phyloP scores from a whole-genome alignment of 2,888 invertebrate genomes.

The Bellardia pandia region DNA sequence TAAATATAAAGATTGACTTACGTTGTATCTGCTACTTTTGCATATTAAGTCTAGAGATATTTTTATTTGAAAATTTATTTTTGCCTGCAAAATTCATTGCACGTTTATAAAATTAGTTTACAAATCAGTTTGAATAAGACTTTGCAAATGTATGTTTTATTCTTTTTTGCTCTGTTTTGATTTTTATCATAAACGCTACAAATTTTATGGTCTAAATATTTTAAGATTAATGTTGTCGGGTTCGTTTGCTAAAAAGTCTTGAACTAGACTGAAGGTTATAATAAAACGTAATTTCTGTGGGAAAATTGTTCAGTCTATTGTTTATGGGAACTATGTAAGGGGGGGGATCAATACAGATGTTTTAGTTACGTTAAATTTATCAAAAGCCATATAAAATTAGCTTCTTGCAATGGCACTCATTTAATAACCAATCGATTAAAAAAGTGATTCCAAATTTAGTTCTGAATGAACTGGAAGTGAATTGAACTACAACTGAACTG shows the following conservation, averaged over 20 bases:
- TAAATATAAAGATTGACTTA: not conserved
- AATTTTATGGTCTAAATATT: constrained; percentile 66
- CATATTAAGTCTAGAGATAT: not conserved
- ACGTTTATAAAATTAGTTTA: constrained; percentile 63
- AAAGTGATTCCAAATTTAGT: too few relatives aligned
- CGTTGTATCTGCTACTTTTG: not conserved
- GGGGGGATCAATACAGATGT: too few relatives aligned
- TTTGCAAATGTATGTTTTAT: constrained; percentile 35
- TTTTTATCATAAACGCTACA: constrained; percentile 45
- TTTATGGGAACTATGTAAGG: too few relatives aligned
- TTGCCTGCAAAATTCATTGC: constrained; percentile 40
- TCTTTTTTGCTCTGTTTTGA: constrained; percentile 12
- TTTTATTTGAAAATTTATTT: constrained; percentile 27
- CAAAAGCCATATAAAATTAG: too few relatives aligned
- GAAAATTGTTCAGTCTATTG: not conserved
- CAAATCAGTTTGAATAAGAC: constrained; percentile 30
- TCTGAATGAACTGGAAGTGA: too few relatives aligned
- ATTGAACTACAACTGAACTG: too few relatives aligned
- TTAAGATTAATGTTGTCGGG: constrained; percentile 20
- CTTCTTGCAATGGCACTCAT: too few relatives aligned
- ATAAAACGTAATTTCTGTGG: constrained; percentile 8
- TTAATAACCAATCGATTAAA: too few relatives aligned
- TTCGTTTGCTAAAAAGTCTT: constrained; percentile 2
- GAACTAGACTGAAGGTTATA: constrained; percentile 16
- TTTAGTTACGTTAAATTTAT: too few relatives aligned